These are phyloP conservation scores for Rhamnusium bicolor DNA, from an alignment of 2,888 invertebrate species.

Conservation along the genomic window DNA sequence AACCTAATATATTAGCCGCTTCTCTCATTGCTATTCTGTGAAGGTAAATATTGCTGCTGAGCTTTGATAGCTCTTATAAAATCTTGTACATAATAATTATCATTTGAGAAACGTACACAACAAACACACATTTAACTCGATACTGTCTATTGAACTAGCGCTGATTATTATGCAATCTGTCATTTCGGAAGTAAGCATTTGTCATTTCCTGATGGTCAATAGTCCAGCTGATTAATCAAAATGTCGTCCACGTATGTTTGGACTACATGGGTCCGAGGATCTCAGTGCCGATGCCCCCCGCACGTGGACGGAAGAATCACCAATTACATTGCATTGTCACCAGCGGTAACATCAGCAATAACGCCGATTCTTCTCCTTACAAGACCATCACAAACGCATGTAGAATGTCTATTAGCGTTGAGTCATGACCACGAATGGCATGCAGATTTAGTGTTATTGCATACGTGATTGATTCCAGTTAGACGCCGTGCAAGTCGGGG, in stretches of 20 bases:
- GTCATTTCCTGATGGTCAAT: conserved; percentile 64
- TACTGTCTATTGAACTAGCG: conserved; percentile 31
- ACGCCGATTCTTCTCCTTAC: conserved; percentile 60
- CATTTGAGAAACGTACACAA: conserved; percentile 9
- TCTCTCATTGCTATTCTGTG: conserved; percentile 11
- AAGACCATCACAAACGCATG: conserved; percentile 50
- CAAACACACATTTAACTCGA: conserved; percentile 14
- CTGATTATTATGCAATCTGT: conserved; percentile 63
- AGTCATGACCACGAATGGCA: conserved; percentile 63
- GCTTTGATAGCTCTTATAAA: neutral
- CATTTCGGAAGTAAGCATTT: conserved; percentile 66
- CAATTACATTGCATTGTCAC: conserved; percentile 65
- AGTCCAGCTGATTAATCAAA: conserved; percentile 61
- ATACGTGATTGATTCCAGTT: conserved; percentile 67
- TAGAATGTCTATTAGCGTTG: conserved; percentile 40
- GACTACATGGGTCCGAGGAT: conserved; percentile 40
- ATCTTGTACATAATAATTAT: neutral
- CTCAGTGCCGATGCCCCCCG: conserved; percentile 62
- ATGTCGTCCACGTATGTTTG: conserved; percentile 57
- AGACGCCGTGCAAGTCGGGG: conserved; percentile 58
- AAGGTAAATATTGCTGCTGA: neutral
- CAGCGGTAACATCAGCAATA: conserved; percentile 38
- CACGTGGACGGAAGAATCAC: conserved; percentile 69
- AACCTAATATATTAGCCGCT: neutral
- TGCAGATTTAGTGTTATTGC: conserved; percentile 71